Percentiles rank a stretch among this genome's conserved stretches.
phyloP scores from a whole-genome alignment of 2,797 vertebrate species.

The Syndactyla subalaris region DNA sequence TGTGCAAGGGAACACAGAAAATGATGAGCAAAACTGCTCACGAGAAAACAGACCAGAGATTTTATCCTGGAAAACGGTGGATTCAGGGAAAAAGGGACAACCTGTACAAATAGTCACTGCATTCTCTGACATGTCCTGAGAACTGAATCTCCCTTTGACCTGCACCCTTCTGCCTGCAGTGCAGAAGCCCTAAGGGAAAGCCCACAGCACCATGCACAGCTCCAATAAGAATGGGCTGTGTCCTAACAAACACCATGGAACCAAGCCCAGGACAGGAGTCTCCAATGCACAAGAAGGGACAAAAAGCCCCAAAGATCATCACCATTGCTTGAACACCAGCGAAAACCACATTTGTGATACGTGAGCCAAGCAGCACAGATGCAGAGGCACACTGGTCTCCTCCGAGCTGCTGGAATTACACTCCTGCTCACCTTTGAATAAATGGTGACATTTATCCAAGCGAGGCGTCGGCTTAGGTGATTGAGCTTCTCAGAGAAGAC shows the following conservation, averaged over 20 bases:
- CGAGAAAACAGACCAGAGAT: background rate
- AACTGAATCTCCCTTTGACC: background rate
- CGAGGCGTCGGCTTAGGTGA: slow-evolving; percentile 93
- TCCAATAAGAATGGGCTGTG: background rate
- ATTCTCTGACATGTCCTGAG: background rate
- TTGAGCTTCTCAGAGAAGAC: slow-evolving; percentile 97
- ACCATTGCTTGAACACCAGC: background rate
- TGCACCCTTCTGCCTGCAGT: background rate
- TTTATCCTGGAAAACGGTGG: background rate
- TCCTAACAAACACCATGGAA: background rate
- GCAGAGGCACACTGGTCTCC: background rate
- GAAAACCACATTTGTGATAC: background rate
- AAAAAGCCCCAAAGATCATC: background rate
- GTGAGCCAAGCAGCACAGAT: background rate
- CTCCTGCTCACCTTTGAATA: slow-evolving; percentile 90
- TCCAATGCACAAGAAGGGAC: background rate
- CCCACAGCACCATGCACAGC: background rate
- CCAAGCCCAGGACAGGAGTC: background rate
- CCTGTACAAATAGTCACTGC: background rate
- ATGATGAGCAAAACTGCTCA: background rate
- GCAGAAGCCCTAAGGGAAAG: background rate
- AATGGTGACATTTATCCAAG: slow-evolving; percentile 98
- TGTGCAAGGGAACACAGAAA: background rate
- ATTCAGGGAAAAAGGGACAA: background rate
- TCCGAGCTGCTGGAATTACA: background rate